Evolutionary conservation across 2,113 vertebrate genomes (phyloP), one percentile per base, ranked within the genome.

Genomic region (Cairina moschata): DNA sequence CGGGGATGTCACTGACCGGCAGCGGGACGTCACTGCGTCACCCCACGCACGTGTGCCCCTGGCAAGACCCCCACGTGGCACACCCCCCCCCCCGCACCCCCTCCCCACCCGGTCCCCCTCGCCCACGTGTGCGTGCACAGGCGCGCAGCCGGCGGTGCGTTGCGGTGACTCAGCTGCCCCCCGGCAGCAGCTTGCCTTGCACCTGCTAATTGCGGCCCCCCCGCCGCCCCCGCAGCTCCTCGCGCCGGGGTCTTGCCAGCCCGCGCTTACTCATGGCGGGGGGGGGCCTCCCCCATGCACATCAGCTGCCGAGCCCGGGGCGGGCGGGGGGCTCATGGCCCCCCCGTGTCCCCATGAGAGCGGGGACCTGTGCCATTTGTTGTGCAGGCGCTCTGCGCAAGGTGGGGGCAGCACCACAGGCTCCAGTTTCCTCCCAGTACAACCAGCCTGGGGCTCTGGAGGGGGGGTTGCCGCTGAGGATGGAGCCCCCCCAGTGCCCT

Each of bases 261-360:
- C 83, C 18, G 71, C 1, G 29, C 50, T 65, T 40, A 21, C 56
- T 67, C 80, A 71, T 20, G 5, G 71, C 13, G 1, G 9, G 20
- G 46, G n/a, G 23, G 55, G 20, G 44, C 21, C 54, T 56, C 65
- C 60, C 82, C 59, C 46, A 11, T 48, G 46, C 20, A 48, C 46
- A 48, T 48, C 46, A 48, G 46, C 46, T 21, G 20, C 46, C 46
- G 5, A 48, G 50, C 50, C 50, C 6, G 22, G 50, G 50, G 50
- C 12, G 22, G 50, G 50, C 12, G 23, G 25, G 15, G 69, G 73
- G 48, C 34, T 60, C 46, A 10, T 20, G 23, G 42, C 31, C 42
- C 9, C 0, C 14, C 0, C 0, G 3, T n/a, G 50, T 20, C 78
- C 65, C 20, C 12, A 28, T 1, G 13, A 13, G 7, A 1, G 1